Evolutionary conservation across 2,888 invertebrate species (phyloP).

Genomic region (Cephus pygmeus): DNA sequence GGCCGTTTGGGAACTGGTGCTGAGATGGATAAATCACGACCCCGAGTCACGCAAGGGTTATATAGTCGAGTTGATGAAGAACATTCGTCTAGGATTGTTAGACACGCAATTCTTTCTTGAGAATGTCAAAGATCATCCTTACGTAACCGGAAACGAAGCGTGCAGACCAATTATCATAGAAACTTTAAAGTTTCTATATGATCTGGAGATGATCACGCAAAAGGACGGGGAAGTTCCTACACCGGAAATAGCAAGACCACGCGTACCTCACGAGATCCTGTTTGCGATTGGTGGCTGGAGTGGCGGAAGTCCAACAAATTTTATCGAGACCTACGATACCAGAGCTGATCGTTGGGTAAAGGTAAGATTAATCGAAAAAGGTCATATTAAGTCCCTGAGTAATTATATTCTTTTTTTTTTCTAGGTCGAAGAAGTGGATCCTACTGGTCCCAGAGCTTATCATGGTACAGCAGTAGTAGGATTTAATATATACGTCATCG

Average conservation of each 20-base stretch:
- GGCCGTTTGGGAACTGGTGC: slow-evolving; percentile 85
- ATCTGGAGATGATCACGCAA: slow-evolving; percentile 87
- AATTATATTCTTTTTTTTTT: slow-evolving; percentile 16
- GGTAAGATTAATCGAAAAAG: slow-evolving; percentile 56
- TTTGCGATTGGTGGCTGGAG: slow-evolving; percentile 88
- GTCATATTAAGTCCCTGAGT: not conserved
- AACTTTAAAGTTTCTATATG: slow-evolving; percentile 90
- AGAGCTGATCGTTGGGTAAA: slow-evolving; percentile 90
- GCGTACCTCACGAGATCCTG: slow-evolving; percentile 89
- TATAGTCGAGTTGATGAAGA: slow-evolving; percentile 83
- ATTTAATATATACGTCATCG: slow-evolving; percentile 87
- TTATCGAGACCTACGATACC: slow-evolving; percentile 90
- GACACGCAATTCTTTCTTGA: slow-evolving; percentile 92
- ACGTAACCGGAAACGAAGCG: slow-evolving; percentile 83
- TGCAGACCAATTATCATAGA: slow-evolving; percentile 91
- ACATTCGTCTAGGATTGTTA: slow-evolving; percentile 83
- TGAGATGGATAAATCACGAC: slow-evolving; percentile 88
- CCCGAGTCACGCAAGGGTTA: slow-evolving; percentile 78
- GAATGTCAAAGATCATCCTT: slow-evolving; percentile 88
- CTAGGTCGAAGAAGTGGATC: slow-evolving; percentile 81
- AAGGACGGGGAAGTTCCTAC: slow-evolving; percentile 86
- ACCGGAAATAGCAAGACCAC: slow-evolving; percentile 83
- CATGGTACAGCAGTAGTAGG: slow-evolving; percentile 93
- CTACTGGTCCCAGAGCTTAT: slow-evolving; percentile 88
- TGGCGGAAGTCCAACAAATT: slow-evolving; percentile 68